phyloP scores from a whole-genome alignment of 2,113 vertebrate species.

The Oxyura jamaicensis region DNA sequence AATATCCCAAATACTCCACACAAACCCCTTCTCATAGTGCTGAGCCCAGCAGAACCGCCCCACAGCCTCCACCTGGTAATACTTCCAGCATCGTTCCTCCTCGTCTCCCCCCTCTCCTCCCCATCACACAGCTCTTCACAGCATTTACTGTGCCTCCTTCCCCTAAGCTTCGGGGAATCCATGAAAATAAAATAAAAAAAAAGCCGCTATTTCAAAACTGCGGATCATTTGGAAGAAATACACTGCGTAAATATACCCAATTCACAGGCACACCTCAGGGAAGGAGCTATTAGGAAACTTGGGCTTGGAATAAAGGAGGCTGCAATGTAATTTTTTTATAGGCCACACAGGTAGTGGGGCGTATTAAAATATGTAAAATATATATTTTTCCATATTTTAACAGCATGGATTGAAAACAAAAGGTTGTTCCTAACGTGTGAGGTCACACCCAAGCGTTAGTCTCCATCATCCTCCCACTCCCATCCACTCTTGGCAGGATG shows the following conservation, averaged over 20 bases:
- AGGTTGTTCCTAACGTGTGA: slow-evolving; percentile 45
- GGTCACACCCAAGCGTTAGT: slow-evolving; percentile 44
- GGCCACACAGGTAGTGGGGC: slow-evolving; percentile 59
- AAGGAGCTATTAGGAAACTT: slow-evolving; percentile 28
- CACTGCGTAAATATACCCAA: slow-evolving; percentile 65
- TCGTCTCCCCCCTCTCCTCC: not conserved
- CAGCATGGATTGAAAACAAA: slow-evolving; percentile 48
- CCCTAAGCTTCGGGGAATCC: not conserved
- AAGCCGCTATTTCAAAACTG: slow-evolving; percentile 21
- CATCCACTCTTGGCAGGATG: not conserved
- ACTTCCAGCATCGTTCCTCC: not conserved
- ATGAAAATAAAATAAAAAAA: not conserved
- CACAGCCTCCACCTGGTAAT: slow-evolving; percentile 7
- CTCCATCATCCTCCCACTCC: slow-evolving; percentile 28
- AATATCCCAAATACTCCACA: not conserved
- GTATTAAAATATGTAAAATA: slow-evolving; percentile 58
- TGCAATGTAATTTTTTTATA: slow-evolving; percentile 41
- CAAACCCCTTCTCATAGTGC: slow-evolving; percentile 4
- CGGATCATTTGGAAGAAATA: slow-evolving; percentile 49
- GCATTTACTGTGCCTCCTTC: not conserved
- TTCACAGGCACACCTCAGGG: slow-evolving; percentile 51
- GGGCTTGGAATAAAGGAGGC: slow-evolving; percentile 53
- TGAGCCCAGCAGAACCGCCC: slow-evolving; percentile 22
- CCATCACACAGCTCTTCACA: not conserved
- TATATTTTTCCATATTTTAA: slow-evolving; percentile 58